Percentiles rank a stretch among this genome's conserved stretches.
Evolutionary conservation across 2,797 vertebrate species (phyloP).

Genomic region (Carcharodon carcharias): DNA sequence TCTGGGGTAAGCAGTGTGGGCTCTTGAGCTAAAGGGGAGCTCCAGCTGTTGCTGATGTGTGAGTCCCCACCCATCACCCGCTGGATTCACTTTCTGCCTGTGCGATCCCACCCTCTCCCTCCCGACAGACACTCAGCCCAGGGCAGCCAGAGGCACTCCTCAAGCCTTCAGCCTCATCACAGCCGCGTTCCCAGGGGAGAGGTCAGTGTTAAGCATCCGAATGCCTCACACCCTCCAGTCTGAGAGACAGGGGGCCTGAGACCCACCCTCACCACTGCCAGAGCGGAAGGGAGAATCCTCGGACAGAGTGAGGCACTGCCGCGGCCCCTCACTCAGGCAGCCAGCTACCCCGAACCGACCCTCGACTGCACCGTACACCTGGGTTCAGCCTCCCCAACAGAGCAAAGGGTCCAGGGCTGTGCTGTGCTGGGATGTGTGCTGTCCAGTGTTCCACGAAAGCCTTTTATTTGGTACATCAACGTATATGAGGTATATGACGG

Average conservation of each 20-base stretch:
- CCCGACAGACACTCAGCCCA: not conserved
- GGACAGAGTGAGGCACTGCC: not conserved
- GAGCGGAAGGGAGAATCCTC: not conserved
- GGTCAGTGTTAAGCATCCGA: too few relatives aligned
- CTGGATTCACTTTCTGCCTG: too few relatives aligned
- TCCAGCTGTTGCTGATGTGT: too few relatives aligned
- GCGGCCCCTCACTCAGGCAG: not conserved
- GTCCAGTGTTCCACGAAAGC: slow-evolving; percentile 68
- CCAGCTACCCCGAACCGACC: slow-evolving; percentile 44
- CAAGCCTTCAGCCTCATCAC: too few relatives aligned
- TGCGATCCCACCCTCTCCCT: too few relatives aligned
- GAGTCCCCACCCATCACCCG: too few relatives aligned
- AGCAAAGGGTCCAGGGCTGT: not conserved
- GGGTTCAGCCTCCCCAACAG: not conserved
- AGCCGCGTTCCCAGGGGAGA: not conserved
- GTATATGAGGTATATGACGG: slow-evolving; percentile 91
- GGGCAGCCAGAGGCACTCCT: not conserved
- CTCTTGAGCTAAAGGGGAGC: not conserved
- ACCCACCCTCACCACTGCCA: slow-evolving; percentile 29
- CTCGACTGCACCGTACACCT: not conserved
- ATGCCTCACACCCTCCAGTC: too few relatives aligned
- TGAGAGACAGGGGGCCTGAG: not conserved
- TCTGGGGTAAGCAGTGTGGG: not conserved
- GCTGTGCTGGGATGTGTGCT: slow-evolving; percentile 50
- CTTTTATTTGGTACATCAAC: slow-evolving; percentile 83